Evolutionary conservation across 2,113 vertebrate species (phyloP), one percentile per base, ranked within the genome.

Genomic region (Megaceryle maxima): DNA sequence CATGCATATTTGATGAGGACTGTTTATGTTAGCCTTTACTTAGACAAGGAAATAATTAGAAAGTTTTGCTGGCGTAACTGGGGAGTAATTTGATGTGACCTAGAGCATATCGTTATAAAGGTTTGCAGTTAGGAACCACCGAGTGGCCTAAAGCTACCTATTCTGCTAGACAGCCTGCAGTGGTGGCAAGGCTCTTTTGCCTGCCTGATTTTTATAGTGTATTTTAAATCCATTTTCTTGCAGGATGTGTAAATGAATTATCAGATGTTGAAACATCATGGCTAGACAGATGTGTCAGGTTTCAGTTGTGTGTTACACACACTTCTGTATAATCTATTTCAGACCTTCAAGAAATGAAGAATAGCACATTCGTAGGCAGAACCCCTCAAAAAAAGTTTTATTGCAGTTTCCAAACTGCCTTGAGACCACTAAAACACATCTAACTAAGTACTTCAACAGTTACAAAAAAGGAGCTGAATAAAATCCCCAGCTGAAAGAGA

Each of bases 401-500:
- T 96, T 98, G 75, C 91, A 89, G 64, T 98, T 98, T 97, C 97
- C 97, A 96, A 97, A 96, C 88, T 96, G 94, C 62, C 94, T 64
- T 28, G 94, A 97, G 96, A 96, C 93, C 90, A 93, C 93, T 97
- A 95, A 97, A 96, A 68, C 62, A 90, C 83, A 95, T 94, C 95
- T 97, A 97, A 95, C 90, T 97, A 96, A 97, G 97, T 96, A 96
- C 88, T 97, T 97, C 93, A 97, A 60, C 97, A 97, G 96, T 96
- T 94, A 94, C 80, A 95, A 97, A 97, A 97, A 96, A 97, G 90
- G 64, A 83, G 94, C 95, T 16, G 80, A 97, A 70, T 95, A 87
- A 96, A 97, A 95, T 96, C 70, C 83, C 96, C 97, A 98, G 95
- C 97, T 97, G 98, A 98, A 97, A 97, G 97, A 98, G 81, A 88